Evolutionary conservation across 2,113 vertebrate genomes (phyloP), one percentile per base, ranked within the genome.

Genomic region (Lepus europaeus): DNA sequence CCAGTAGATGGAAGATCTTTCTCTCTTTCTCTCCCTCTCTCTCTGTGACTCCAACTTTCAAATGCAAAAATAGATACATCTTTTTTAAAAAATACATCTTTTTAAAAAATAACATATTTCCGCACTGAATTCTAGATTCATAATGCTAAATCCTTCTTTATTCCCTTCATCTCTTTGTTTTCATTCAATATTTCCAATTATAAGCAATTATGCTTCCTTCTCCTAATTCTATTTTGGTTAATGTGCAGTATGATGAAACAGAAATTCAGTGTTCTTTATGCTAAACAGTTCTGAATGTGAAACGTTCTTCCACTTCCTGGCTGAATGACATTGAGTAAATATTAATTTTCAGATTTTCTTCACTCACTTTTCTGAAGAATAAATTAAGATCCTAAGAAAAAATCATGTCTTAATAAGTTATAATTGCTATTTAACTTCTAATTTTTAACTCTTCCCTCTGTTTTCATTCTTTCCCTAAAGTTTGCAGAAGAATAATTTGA

Each of bases 401-500:
- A 90, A 51, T 80, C 45, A 73, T 27, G 49, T 33, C 1, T 91
- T 79, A 56, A 11, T 61, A 79, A 93, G 70, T 5, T 13, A 16
- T 63, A 74, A 39, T 49, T 77, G 31, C 33, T 23, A 56, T 91
- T 39, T 69, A 19, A 51, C 73, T 88, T 96, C 73, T 69, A 29
- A 73, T 33, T 88, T 80, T 86, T 79, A 6, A 90, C 25, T 86
- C 39, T 85, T 92, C 63, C 36, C 87, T 79, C 51, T 84, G 3
- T 72, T 89, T 89, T 68, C 17, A 31, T 79, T 29, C 70, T 84
- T 80, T 39, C 6, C 14, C 22, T 7, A 49, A 79, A 81, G 70
- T 77, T 49, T 91, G 39, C 29, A 94, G 63, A 85, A 72, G n/a
- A 90, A 45, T 92, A 80, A 95, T 83, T 84, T 82, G 25, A 87